These are phyloP conservation scores for Zaprionus capensis DNA, from an alignment of 1,140 invertebrate genomes.

Conservation along the genomic window DNA sequence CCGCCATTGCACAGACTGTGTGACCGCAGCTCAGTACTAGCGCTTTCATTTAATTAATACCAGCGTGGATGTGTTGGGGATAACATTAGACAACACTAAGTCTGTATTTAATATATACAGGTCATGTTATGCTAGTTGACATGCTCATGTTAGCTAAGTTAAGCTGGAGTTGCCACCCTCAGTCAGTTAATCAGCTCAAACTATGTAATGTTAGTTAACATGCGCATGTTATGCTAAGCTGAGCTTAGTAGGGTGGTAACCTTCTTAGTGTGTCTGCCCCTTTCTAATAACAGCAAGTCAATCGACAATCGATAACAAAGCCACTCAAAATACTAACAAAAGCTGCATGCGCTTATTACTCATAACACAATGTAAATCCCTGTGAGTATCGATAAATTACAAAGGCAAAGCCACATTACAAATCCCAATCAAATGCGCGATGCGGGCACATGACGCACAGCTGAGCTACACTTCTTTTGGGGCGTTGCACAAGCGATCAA, in stretches of 20 bases:
- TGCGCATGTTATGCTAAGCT: not conserved
- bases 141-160: not conserved
- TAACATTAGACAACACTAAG: not conserved
- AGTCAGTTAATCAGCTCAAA: not conserved
- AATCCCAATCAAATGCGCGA: not conserved
- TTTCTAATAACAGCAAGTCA: not conserved
- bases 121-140: not conserved
- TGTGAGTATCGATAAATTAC: not conserved
- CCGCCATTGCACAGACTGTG: not conserved
- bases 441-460: slow-evolving; percentile 22
- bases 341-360: not conserved
- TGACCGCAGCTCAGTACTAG: not conserved
- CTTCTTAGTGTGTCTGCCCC: not conserved
- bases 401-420: not conserved
- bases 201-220: not conserved
- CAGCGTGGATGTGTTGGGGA: not conserved
- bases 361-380: not conserved
- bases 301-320: not conserved
- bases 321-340: not conserved
- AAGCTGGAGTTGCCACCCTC: not conserved
- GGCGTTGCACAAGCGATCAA: slow-evolving; percentile 62
- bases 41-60: not conserved
- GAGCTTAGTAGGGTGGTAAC: not conserved
- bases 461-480: slow-evolving; percentile 3
- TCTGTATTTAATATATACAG: too few relatives aligned